Conservation (phyloP, 2,888 invertebrate genomes). For the Gastracanthus pulcherrimus region DNA sequence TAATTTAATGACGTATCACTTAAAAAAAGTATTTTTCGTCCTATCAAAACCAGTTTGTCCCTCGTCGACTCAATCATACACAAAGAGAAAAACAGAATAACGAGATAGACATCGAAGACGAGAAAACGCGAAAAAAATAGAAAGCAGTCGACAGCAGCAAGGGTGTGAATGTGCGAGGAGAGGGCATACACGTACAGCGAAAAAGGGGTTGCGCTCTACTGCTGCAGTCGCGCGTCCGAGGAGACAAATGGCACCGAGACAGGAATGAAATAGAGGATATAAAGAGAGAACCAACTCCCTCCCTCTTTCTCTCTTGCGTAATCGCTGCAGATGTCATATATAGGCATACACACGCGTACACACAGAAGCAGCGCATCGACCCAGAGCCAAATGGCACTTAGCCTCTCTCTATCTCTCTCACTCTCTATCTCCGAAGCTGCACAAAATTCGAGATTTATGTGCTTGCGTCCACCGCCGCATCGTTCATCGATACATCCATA, state of each 20-base stretch:
- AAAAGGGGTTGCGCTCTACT: slow-evolving; percentile 38
- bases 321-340: slow-evolving; percentile 68
- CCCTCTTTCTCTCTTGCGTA: slow-evolving; percentile 55
- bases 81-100: background rate
- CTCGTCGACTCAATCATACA: background rate
- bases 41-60: background rate
- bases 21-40: background rate
- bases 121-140: background rate
- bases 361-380: slow-evolving; percentile 2
- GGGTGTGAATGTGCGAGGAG: slow-evolving; percentile 46
- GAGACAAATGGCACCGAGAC: slow-evolving; percentile 51
- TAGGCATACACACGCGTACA: too few relatives aligned
- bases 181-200: slow-evolving; percentile 42
- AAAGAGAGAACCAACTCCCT: slow-evolving; percentile 15
- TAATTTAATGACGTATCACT: too few relatives aligned
- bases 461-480: background rate
- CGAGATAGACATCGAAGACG: background rate
- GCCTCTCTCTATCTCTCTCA: slow-evolving; percentile 57
- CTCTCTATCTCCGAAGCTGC: too few relatives aligned
- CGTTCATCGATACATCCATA: slow-evolving; percentile 30
- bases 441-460: slow-evolving; percentile 56
- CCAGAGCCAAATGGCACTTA: slow-evolving; percentile 57
- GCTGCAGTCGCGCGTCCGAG: background rate
- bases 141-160: background rate
- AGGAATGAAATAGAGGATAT: slow-evolving; percentile 18